Evolutionary conservation across 1,140 invertebrate genomes (phyloP).

Genomic region (Plodia interpunctella): DNA sequence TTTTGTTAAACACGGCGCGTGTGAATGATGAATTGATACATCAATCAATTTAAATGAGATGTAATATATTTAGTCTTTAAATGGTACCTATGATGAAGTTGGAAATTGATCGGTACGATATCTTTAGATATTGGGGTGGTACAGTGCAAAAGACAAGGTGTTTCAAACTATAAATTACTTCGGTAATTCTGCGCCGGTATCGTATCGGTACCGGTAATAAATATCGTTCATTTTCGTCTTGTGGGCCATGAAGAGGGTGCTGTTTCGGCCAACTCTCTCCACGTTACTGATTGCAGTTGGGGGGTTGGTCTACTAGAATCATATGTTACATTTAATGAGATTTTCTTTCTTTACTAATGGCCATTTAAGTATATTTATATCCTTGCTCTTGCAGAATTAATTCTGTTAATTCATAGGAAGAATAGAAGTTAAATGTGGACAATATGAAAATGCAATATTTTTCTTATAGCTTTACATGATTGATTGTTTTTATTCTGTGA

Average conservation of each 20-base stretch:
- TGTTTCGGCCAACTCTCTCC: constrained; percentile 16
- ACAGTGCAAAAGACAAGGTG: constrained; percentile 37
- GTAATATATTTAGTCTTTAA: no score
- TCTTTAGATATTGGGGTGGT: neutral
- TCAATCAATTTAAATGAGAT: neutral
- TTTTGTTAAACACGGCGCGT: neutral
- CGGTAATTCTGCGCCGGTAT: constrained; percentile 49
- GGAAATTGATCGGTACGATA: neutral
- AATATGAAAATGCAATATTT: no score
- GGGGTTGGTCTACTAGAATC: neutral
- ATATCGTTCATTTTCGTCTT: constrained; percentile 65
- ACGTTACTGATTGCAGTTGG: neutral
- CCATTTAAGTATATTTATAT: neutral
- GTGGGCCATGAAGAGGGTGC: constrained; percentile 45
- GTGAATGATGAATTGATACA: neutral
- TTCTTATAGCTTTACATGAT: no score
- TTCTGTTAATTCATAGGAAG: neutral
- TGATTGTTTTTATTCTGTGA: no score
- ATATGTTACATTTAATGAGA: neutral
- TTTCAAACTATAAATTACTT: constrained; percentile 63
- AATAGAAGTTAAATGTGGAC: no score
- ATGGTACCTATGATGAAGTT: neutral
- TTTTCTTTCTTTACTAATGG: neutral
- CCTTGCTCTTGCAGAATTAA: no score
- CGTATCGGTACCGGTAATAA: constrained; percentile 50